Evolutionary conservation across 2,888 invertebrate genomes (phyloP).

Genomic region (Lithophane semibrunnea): DNA sequence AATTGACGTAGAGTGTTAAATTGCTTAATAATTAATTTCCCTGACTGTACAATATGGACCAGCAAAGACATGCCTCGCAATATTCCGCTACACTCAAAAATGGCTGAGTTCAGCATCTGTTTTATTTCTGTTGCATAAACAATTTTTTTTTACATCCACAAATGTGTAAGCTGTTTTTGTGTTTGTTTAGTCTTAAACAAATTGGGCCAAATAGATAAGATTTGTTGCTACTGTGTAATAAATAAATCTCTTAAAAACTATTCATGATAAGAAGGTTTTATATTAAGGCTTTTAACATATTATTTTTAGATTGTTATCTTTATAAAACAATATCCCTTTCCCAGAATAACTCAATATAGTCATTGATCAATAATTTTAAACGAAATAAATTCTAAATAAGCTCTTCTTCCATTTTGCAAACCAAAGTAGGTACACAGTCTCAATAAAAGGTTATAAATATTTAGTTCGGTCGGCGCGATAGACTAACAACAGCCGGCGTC

Average conservation of each 20-base stretch:
- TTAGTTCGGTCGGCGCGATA: conserved; percentile 9
- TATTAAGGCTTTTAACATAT: neutral
- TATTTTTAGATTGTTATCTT: neutral
- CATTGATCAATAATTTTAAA: neutral
- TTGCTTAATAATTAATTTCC: neutral
- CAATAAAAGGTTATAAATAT: conserved; percentile 27
- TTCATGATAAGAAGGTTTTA: neutral
- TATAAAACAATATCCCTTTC: neutral
- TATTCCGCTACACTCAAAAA: neutral
- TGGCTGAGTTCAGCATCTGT: conserved; percentile 13
- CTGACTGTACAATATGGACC: neutral
- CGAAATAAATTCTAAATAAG: neutral
- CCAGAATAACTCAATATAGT: neutral
- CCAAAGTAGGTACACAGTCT: neutral
- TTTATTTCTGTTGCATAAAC: conserved; percentile 29
- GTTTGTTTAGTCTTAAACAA: conserved; percentile 23
- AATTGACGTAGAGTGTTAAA: neutral
- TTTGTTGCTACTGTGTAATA: neutral
- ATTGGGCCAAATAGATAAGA: conserved; percentile 36
- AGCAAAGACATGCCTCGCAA: neutral
- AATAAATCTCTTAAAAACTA: neutral
- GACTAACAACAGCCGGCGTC: neutral
- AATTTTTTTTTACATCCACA: conserved; percentile 1
- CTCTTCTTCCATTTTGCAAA: neutral
- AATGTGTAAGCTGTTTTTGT: conserved; percentile 1